phyloP scores from a whole-genome alignment of 2,888 invertebrate species.

The Synergus japonicus region DNA sequence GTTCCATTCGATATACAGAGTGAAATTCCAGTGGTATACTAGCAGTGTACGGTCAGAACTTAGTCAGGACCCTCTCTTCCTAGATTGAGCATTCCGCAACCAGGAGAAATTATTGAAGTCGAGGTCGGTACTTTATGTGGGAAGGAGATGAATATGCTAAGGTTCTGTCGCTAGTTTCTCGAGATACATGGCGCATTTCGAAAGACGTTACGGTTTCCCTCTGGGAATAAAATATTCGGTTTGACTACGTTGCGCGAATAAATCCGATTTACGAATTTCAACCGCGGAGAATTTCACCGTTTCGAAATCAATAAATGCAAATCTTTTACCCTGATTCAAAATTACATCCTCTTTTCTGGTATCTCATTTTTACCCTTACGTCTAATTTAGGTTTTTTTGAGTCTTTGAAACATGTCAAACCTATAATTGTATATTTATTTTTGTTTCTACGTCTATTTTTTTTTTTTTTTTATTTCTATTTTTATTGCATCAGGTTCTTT shows the following conservation, averaged over 20 bases:
- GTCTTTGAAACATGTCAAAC: too few species aligned
- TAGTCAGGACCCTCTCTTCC: slow-evolving; percentile 17
- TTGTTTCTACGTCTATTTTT: not conserved
- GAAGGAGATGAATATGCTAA: slow-evolving; percentile 33
- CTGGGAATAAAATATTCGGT: slow-evolving; percentile 27
- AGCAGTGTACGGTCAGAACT: not conserved
- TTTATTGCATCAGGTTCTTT: not conserved
- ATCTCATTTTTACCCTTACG: not conserved
- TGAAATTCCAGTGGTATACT: slow-evolving; percentile 20
- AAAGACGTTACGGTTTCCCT: slow-evolving; percentile 29
- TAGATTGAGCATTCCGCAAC: slow-evolving; percentile 31
- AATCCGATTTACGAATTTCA: slow-evolving; percentile 35
- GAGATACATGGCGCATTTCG: slow-evolving; percentile 34
- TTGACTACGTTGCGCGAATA: slow-evolving; percentile 28
- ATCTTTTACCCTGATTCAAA: slow-evolving; percentile 2
- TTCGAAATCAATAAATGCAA: slow-evolving; percentile 15
- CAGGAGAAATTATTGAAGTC: slow-evolving; percentile 34
- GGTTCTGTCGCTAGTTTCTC: slow-evolving; percentile 29
- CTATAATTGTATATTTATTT: too few species aligned
- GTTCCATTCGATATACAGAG: slow-evolving; percentile 1
- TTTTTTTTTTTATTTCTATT: not conserved
- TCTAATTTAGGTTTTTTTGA: too few species aligned
- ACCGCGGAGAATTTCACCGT: slow-evolving; percentile 5
- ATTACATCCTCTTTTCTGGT: not conserved
- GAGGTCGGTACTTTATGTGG: slow-evolving; percentile 27